Evolutionary conservation across 2,113 vertebrate species (phyloP), one percentile per base, ranked within the genome.

Genomic region (Ranitomeya variabilis): DNA sequence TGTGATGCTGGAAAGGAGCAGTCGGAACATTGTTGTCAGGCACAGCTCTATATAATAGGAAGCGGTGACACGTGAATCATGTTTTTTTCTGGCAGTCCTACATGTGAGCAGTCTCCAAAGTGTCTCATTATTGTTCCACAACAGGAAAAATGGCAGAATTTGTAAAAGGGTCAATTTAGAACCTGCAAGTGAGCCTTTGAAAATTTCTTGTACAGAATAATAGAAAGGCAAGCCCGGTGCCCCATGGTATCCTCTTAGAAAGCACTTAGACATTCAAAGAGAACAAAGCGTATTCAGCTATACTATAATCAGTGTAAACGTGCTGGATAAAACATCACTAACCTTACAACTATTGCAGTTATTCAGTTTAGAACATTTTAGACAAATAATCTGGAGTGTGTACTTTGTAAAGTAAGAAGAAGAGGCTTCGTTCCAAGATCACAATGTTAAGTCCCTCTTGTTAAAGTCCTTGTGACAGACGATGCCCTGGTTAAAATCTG

Each of bases 201-300:
- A 79, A 86, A 66, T 64, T 77, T 86, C 21, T 23, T 86, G 69
- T 86, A 51, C 78, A 79, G 57, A 76, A 86, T 64, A 60, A 86
- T 23, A 79, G 57, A 66, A 86, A 78, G 57, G 59, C 73, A 51
- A 78, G 85, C 73, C 85, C 54, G 52, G 59, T 86, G 74, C 85
- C 84, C 74, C 57, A 77, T 78, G 57, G 85, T 86, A 78, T 76
- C 45, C 85, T 86, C 59, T 86, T 86, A 78, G 74, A 86, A 77
- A 77, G 74, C 74, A 86, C 85, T 78, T 79, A 86, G 85, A 86
- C 73, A 86, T 86, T 86, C 74, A 86, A 86, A 86, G 85, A 37
- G 73, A 78, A 78, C 85, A 86, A 86, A 86, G 74, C 74, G 37
- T 79, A 78, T 78, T 86, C 59, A 86, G 74, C 59, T 66, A 78